Evolutionary conservation across 2,888 invertebrate genomes (phyloP).

Genomic region (Atrina japonica): DNA sequence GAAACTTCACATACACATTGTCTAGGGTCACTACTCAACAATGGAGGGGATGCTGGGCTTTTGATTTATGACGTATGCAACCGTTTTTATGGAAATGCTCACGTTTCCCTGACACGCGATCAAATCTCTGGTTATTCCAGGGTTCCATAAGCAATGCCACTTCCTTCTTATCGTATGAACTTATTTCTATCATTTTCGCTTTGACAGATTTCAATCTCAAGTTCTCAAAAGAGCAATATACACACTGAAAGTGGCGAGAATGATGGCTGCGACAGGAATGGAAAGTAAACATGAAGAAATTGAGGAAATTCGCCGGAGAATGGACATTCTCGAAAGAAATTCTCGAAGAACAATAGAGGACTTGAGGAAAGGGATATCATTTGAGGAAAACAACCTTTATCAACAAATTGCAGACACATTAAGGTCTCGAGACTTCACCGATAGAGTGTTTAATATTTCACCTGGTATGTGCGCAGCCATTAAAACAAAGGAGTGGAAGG

Average conservation of each 20-base stretch:
- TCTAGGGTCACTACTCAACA: too few species aligned
- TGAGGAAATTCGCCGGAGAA: conserved; percentile 46
- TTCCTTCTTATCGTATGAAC: too few species aligned
- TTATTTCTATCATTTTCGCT: too few species aligned
- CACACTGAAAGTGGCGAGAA: conserved; percentile 64
- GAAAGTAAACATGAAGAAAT: conserved; percentile 56
- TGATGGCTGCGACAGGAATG: conserved; percentile 60
- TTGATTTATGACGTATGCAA: too few species aligned
- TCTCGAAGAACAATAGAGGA: conserved; percentile 54
- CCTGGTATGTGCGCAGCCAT: conserved; percentile 35
- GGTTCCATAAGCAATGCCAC: too few species aligned
- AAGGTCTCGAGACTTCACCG: conserved; percentile 23
- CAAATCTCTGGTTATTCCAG: too few species aligned
- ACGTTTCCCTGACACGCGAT: too few species aligned
- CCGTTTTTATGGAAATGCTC: too few species aligned
- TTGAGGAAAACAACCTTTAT: conserved; percentile 25
- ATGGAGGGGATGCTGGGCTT: too few species aligned
- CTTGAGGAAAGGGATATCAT: conserved; percentile 48
- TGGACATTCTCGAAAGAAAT: conserved; percentile 48
- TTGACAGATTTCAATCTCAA: conserved; percentile 63
- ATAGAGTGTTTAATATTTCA: conserved; percentile 16
- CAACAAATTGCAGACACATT: conserved; percentile 20
- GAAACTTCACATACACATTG: too few species aligned
- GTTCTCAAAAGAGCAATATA: conserved; percentile 65
- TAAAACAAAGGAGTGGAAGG: conserved; percentile 53